Evolutionary conservation across 2,113 vertebrate genomes (phyloP), one percentile per base, ranked within the genome.

Genomic region (Rafetus swinhoei): DNA sequence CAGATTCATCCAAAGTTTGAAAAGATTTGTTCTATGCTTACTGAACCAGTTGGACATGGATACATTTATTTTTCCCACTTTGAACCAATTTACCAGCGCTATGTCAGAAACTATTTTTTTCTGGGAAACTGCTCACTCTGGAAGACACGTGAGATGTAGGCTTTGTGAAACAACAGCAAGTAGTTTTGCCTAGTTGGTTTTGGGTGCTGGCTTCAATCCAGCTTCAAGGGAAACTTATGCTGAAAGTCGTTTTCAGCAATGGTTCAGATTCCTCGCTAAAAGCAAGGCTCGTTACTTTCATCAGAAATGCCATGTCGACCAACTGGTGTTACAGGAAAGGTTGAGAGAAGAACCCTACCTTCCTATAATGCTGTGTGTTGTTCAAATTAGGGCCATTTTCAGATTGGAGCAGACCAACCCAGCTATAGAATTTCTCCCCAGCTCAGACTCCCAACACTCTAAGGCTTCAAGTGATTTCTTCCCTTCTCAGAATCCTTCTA

Each of bases 221-320:
- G 88, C 55, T 92, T 56, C 72, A 90, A 86, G 27, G 54, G 86
- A 79, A 92, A 77, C 79, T 86, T 21, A 12, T 74, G 82, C 93
- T 81, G 87, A 95, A 92, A 95, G 79, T 69, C n/a, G 86, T 85
- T 93, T 57, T 85, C n/a, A 86, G 86, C 56, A 89, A 89, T 90
- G 85, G 89, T 86, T 45, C 55, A 86, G 85, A 79, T 32, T 8
- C 79, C 79, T 77, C 50, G 39, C 5, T 52, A 69, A 88, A 90
- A 29, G 84, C 3, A 89, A 32, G 15, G 18, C 83, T 80, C 65
- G 77, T 62, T 5, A 9, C n/a, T 35, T 27, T 86, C 81, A 88
- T 82, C 7, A 1, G 77, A 0, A 55, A 54, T 83, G 95, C 93
- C 77, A 90, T 85, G 32, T 24, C 14, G 57, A 50, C 56, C 6